A percentile compares a stretch with the other conserved stretches of the same genome.
phyloP scores from a whole-genome alignment of 2,113 vertebrate species.

The Marcusenius ussheri region DNA sequence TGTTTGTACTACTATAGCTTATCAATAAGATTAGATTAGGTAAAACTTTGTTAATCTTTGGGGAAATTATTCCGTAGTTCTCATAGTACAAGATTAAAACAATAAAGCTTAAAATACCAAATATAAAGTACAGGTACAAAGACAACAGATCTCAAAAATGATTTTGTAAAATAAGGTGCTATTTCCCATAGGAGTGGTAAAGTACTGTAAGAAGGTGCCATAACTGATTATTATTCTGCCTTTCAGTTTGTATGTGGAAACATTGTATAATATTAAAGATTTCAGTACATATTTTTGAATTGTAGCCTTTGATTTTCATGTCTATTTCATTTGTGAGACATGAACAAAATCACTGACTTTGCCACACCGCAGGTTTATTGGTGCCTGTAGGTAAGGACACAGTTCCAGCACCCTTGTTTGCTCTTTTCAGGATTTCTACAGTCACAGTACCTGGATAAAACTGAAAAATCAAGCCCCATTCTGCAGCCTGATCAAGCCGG shows the following conservation, averaged over 20 bases:
- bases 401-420: neutral
- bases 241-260: too few species aligned
- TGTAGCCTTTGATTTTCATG: neutral
- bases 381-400: too few species aligned
- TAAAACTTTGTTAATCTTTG: neutral
- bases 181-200: too few species aligned
- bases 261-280: neutral
- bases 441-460: constrained; percentile 60
- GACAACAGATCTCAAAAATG: too few species aligned
- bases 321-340: neutral
- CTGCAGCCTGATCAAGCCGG: constrained; percentile 43
- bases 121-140: too few species aligned
- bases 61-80: neutral
- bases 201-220: too few species aligned
- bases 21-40: neutral
- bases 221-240: too few species aligned
- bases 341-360: neutral
- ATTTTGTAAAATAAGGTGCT: too few species aligned
- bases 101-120: too few species aligned
- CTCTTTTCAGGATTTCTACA: constrained; percentile 55
- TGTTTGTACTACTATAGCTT: neutral
- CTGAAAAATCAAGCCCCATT: constrained; percentile 39
- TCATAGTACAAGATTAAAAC: neutral
- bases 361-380: neutral
- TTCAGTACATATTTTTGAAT: neutral